Base-by-base conservation (phyloP, 1,140 invertebrate genomes). In the Reticulitermes speratus region DNA sequence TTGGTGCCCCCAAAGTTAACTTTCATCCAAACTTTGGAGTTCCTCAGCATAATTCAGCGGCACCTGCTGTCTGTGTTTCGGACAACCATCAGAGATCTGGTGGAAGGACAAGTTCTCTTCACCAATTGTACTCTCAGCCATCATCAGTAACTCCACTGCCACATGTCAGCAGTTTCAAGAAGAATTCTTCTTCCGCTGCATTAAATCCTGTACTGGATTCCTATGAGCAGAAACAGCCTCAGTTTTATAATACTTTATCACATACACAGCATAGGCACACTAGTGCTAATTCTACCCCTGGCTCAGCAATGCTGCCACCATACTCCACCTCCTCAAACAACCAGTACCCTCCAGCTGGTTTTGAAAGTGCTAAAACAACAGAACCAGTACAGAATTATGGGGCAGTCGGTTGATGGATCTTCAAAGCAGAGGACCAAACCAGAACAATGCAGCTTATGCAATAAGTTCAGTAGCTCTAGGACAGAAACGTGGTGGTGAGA, bases 1-100 rank as follows among this genome's bases (percentile, higher is more conserved):
- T 92, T 16, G 91, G 92, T 55, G 94, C 94, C 44, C 94, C 95
- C 52, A 95, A 95, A 91, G 94, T 95, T 6, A 94, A 95, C 89
- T 95, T 95, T 89, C 91, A 93, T 75, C 94, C 94, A 3, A 94
- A 95, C 88, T 95, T 95, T 89, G 92, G 92, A 82, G 91, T 92
- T 1, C 45, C 90, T 21, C 90, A 91, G 6, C 84, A 91, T 23
- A 87, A 55, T 55, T 83, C 87, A 45, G 48, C 12, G n/a, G n/a
- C 65, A 8, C 25, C 65, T 1, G n/a, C 25, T 16, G n/a, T 7
- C n/a, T 75, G 65, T 75, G 65, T 75, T 25, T n/a, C 65, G 3
- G 65, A 75, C 6, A 75, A 25, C 16, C 65, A 30, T 9, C 65
- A 75, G 65, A 25, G n/a, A 11, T 75, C 65, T 12, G n/a, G 65